Base-by-base conservation (phyloP, 2,888 invertebrate species). In the Apoderus coryli region DNA sequence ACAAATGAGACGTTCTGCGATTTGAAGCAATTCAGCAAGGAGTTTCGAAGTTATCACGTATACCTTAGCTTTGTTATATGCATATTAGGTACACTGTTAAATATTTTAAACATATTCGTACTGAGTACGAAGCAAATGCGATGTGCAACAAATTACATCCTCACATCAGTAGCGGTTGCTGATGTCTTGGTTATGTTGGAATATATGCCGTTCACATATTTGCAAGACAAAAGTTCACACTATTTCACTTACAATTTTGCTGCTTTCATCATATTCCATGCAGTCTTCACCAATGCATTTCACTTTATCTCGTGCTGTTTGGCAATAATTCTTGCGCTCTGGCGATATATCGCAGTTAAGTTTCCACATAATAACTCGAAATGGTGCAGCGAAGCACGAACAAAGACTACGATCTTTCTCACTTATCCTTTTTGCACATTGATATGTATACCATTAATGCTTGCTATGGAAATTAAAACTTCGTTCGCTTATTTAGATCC, bases 181-280 rank as follows among this genome's bases (percentile, higher is more conserved):
- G 92, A 93, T 54, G 68, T 92, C 16, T 67, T 88, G n/a, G 90
- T 92, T 11, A 92, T 92, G 77, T 65, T 92, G 47, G 88, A 88
- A 46, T 93, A 92, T 56, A 80, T 93, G 43, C 90, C 90, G 0
- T 90, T 81, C 54, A 76, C 76, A 52, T 80, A 78, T 47, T 69
- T 85, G 36, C 69, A 75, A 40, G 64, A 67, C n/a, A 62, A 63
- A 25, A 64, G 63, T 6, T 57, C 61, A 24, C 63, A 67, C 31
- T 65, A 63, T 23, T 65, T 64, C 39, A 66, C 65, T 29, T 86
- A 84, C 54, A 65, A 71, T 3, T 84, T 84, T 77, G 72, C 82
- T 0, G 67, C 77, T 12, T 85, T 81, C 54, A 77, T 86, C 3
- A 70, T 84, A 41, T 80, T 89, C 47, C 90, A 92, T 56, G 85